phyloP scores from a whole-genome alignment of 2,113 vertebrate genomes.

The Vombatus ursinus region DNA sequence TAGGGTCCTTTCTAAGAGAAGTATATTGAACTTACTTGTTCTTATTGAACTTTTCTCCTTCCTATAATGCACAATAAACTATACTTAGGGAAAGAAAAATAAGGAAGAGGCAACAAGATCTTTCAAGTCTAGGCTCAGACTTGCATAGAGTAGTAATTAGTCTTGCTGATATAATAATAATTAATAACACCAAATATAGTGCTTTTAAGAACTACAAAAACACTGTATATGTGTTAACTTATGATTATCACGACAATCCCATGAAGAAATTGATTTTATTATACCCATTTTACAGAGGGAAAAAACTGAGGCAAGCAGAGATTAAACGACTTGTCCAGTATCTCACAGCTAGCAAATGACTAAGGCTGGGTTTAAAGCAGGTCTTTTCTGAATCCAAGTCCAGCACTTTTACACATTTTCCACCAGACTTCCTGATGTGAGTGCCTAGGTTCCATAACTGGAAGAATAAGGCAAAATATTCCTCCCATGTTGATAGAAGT shows the following conservation, averaged over 20 bases:
- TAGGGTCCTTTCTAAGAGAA: neutral
- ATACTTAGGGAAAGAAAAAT: neutral
- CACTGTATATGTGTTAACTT: neutral
- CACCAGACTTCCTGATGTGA: neutral
- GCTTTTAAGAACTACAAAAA: neutral
- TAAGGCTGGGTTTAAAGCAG: neutral
- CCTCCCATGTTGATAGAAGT: neutral
- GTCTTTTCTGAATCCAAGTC: neutral
- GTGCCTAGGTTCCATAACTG: neutral
- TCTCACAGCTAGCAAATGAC: neutral
- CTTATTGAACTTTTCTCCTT: too few species aligned
- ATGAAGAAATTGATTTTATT: neutral
- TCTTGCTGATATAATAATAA: neutral
- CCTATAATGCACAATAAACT: neutral
- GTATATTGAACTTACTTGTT: too few species aligned
- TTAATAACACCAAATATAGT: neutral
- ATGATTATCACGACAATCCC: neutral
- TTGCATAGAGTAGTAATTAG: neutral
- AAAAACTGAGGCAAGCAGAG: neutral
- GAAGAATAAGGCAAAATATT: neutral
- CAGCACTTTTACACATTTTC: neutral
- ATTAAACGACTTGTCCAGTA: neutral
- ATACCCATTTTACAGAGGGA: neutral
- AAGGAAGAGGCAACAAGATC: neutral
- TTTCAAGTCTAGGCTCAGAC: neutral